A percentile compares a stretch with the other conserved stretches of the same genome.
Conservation (phyloP, 2,797 vertebrate species). For the Dipus sagitta region DNA sequence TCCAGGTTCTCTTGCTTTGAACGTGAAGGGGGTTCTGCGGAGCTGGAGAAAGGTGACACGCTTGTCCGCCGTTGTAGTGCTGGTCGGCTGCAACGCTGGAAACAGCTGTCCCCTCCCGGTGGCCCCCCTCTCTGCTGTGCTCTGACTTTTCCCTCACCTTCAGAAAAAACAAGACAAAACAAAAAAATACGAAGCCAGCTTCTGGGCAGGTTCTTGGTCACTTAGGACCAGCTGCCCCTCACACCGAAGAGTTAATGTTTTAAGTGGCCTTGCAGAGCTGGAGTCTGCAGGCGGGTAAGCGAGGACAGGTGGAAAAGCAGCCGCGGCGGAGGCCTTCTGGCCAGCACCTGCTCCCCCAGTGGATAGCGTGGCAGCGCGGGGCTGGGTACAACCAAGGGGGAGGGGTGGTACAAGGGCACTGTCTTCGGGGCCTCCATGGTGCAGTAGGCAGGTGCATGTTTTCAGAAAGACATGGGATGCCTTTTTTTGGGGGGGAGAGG, state of each 20-base stretch:
- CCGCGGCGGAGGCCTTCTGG: conserved; percentile 10
- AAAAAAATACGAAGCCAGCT: background rate
- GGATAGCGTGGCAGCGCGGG: background rate
- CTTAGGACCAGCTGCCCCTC: background rate
- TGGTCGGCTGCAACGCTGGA: background rate
- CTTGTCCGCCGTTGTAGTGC: background rate
- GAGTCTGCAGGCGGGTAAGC: conserved; percentile 49
- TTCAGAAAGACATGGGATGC: background rate
- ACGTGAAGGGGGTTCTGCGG: background rate
- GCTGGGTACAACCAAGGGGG: background rate
- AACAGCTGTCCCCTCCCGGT: background rate
- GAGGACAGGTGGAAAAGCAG: conserved; percentile 49
- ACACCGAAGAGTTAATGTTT: conserved; percentile 56
- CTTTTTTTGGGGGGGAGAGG: background rate
- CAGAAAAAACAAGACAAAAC: background rate
- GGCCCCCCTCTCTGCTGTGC: background rate
- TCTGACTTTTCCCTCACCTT: conserved; percentile 18
- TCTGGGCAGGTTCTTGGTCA: background rate
- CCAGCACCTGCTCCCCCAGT: background rate
- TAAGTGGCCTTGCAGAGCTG: background rate
- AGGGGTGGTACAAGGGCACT: background rate
- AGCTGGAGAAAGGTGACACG: background rate
- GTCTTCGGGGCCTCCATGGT: background rate
- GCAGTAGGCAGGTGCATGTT: background rate
- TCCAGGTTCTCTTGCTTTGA: background rate